Conservation (phyloP, 1,140 invertebrate species). For the Drosophila micromelanica region DNA sequence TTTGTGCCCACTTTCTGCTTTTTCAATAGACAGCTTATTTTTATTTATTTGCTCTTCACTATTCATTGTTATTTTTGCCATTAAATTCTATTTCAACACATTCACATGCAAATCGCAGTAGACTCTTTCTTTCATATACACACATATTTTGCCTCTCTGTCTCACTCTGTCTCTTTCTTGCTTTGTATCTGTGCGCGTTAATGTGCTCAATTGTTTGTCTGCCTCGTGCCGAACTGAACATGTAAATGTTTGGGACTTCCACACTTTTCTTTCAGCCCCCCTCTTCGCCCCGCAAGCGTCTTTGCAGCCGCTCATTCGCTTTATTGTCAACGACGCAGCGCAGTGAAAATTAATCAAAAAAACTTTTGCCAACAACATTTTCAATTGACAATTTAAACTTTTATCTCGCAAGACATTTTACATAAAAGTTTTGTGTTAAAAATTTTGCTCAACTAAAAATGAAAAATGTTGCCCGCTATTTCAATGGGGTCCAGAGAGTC, state of each 20-base stretch:
- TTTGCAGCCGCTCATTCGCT: constrained; percentile 20
- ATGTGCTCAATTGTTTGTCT: constrained; percentile 80
- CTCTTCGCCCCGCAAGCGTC: background rate
- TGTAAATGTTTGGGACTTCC: constrained; percentile 51
- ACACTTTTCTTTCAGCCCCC: constrained; percentile 45
- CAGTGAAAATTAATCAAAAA: constrained; percentile 84
- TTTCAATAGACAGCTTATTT: constrained; percentile 54
- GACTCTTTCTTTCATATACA: constrained; percentile 13
- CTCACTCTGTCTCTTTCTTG: constrained; percentile 5
- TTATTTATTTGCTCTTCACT: constrained; percentile 73
- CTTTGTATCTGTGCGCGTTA: constrained; percentile 65
- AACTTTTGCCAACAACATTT: constrained; percentile 84
- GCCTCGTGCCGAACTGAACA: constrained; percentile 53
- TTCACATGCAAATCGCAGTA: constrained; percentile 73
- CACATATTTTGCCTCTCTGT: background rate
- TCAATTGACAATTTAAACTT: constrained; percentile 84
- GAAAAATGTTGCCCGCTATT: constrained; percentile 62
- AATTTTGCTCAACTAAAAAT: constrained; percentile 74
- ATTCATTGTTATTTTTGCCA: constrained; percentile 60
- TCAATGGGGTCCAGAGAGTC: constrained; percentile 17
- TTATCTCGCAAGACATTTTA: constrained; percentile 80
- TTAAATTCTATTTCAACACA: constrained; percentile 78
- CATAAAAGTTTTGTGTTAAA: constrained; percentile 82
- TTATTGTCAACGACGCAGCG: constrained; percentile 69
- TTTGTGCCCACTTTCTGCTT: background rate